Evolutionary conservation across 2,888 invertebrate species (phyloP), one percentile per base, ranked within the genome.

Genomic region (Drosophila diplacantha): DNA sequence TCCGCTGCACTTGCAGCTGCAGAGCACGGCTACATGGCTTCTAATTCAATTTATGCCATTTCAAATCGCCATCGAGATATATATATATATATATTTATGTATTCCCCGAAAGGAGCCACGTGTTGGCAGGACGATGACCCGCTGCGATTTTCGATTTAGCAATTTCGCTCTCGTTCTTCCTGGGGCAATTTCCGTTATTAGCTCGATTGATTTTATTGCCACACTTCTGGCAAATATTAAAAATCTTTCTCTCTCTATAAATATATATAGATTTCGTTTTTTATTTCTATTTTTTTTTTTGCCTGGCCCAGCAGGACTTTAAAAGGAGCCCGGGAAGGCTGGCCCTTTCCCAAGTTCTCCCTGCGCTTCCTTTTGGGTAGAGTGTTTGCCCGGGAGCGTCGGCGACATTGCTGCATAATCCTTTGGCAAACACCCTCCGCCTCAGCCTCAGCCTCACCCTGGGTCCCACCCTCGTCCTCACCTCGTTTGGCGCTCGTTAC

Each of bases 171-270:
- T 56, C 46, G 55, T 64, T 69, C 60, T 62, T 67, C 58, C 8
- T 44, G 35, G 43, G 59, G 74, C 75, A 81, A 83, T 80, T 83
- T 83, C 74, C 79, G 74, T 74, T 80, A 80, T 80, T 80, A 83
- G 80, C 83, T 73, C 79, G 79, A 83, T 83, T 81, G 81, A 70
- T 81, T 83, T 81, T 70, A 72, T 79, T 79, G 69, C 73, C 57
- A 58, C 49, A 62, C 53, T 65, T 49, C 57, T 57, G 49, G 59
- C 49, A 54, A 62, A 47, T 51, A 43, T 56, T 53, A 66, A 65
- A 57, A 65, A 66, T 59, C 69, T 24, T 44, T 32, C 52, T 32
- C 22, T 8, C 18, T 3, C 38, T 38, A 6, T 26, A 11, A 16
- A 26, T 26, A 12, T 26, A 16, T 43, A 26, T 26, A 16, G 18